Percentiles rank a stretch among this genome's conserved stretches.
Evolutionary conservation across 1,140 invertebrate genomes (phyloP).

Genomic region (Aethina tumida): DNA sequence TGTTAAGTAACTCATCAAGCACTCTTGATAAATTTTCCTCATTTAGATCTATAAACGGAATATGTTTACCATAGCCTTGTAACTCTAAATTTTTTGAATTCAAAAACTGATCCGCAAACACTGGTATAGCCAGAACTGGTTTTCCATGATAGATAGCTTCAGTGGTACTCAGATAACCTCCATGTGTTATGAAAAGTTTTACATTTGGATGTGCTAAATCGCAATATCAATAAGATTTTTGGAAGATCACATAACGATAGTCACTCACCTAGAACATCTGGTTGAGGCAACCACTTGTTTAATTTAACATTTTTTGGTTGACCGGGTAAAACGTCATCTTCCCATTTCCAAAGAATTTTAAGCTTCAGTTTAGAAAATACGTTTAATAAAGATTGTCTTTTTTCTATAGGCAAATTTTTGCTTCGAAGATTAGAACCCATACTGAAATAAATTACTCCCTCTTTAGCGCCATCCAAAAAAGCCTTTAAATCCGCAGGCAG

Average conservation of each 20-base stretch:
- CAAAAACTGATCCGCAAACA: slow-evolving; percentile 51
- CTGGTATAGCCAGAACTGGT: slow-evolving; percentile 58
- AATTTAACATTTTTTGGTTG: slow-evolving; percentile 16
- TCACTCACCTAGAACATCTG: slow-evolving; percentile 18
- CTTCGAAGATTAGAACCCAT: slow-evolving; percentile 50
- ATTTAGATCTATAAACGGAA: slow-evolving; percentile 26
- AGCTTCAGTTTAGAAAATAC: slow-evolving; percentile 44
- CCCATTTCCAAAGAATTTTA: slow-evolving; percentile 55
- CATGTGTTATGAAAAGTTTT: slow-evolving; percentile 60
- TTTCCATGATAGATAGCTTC: slow-evolving; percentile 62
- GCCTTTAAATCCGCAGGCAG: slow-evolving; percentile 42
- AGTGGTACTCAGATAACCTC: slow-evolving; percentile 56
- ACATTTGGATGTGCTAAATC: slow-evolving; percentile 56
- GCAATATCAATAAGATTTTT: not conserved
- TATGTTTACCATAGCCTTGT: slow-evolving; percentile 31
- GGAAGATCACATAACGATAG: not conserved
- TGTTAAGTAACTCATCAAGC: slow-evolving; percentile 11
- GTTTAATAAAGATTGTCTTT: slow-evolving; percentile 38
- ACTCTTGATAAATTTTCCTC: slow-evolving; percentile 16
- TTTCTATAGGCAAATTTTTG: slow-evolving; percentile 37
- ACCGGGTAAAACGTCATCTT: slow-evolving; percentile 37
- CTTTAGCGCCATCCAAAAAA: slow-evolving; percentile 45
- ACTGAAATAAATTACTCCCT: slow-evolving; percentile 60
- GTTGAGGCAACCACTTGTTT: slow-evolving; percentile 19
- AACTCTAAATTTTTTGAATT: slow-evolving; percentile 35